Conservation (phyloP, 2,113 vertebrate genomes). For the Daboia siamensis region DNA sequence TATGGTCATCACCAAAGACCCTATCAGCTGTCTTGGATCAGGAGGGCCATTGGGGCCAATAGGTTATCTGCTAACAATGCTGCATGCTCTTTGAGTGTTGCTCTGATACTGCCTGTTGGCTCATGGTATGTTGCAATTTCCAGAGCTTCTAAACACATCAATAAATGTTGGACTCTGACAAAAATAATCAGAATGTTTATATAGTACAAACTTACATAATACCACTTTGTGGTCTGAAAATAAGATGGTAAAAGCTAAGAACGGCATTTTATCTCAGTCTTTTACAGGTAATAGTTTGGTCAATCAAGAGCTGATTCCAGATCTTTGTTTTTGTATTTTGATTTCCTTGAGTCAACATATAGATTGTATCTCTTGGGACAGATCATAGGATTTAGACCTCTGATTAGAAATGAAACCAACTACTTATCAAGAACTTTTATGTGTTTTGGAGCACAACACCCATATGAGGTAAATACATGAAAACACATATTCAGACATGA, state of each 20-base stretch:
- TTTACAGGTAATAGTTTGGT: background rate
- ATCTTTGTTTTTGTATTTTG: background rate
- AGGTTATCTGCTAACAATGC: background rate
- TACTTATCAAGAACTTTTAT: background rate
- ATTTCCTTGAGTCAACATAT: background rate
- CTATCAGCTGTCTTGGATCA: background rate
- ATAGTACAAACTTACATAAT: background rate
- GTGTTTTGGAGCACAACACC: background rate
- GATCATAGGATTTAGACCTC: background rate
- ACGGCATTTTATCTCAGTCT: background rate
- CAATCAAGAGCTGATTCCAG: background rate
- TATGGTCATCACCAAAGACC: background rate
- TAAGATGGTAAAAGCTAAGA: background rate
- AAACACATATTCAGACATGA: background rate
- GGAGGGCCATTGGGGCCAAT: background rate
- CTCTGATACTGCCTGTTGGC: background rate
- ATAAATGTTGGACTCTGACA: background rate
- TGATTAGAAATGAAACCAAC: background rate
- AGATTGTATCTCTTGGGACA: too few relatives aligned
- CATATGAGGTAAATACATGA: background rate
- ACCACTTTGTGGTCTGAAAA: background rate
- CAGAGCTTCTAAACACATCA: background rate
- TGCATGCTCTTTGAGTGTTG: background rate
- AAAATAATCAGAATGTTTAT: background rate
- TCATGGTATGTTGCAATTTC: background rate